Percentiles rank a stretch among this genome's conserved stretches.
These are phyloP conservation scores for Stenurella melanura DNA, from an alignment of 2,888 invertebrate genomes.

Conservation along the genomic window DNA sequence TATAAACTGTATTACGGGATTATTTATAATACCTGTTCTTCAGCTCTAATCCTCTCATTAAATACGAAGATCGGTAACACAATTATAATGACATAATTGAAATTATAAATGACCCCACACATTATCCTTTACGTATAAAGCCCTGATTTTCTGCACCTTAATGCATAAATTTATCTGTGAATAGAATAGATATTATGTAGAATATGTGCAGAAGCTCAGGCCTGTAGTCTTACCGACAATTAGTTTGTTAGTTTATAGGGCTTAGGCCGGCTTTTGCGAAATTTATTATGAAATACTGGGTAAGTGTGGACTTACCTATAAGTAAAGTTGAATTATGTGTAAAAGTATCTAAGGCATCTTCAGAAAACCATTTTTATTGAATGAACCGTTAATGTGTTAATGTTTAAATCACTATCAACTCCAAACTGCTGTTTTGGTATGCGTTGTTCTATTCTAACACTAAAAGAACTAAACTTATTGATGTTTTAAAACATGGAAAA, in stretches of 20 bases:
- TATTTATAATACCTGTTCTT: conserved; percentile 41
- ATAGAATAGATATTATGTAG: conserved; percentile 25
- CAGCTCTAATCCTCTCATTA: conserved; percentile 47
- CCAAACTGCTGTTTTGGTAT: not conserved
- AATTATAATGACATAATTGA: conserved; percentile 65
- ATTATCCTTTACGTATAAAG: conserved; percentile 38
- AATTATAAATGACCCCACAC: conserved; percentile 60
- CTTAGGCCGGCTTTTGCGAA: conserved; percentile 25
- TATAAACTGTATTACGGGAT: conserved; percentile 45
- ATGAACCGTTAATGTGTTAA: not conserved
- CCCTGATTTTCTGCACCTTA: conserved; percentile 40
- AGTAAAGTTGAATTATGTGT: not conserved
- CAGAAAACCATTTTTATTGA: not conserved
- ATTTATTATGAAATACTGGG: conserved; percentile 15
- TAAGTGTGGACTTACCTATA: not conserved
- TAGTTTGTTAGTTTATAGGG: conserved; percentile 30
- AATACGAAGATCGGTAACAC: conserved; percentile 58
- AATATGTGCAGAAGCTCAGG: conserved; percentile 25
- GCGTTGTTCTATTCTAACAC: no score
- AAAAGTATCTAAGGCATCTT: not conserved
- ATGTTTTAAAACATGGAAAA: no score
- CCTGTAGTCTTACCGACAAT: conserved; percentile 19
- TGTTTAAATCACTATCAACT: not conserved
- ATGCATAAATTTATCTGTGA: conserved; percentile 38
- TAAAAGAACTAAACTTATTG: no score